A percentile compares a stretch with the other conserved stretches of the same genome.
These are phyloP conservation scores for Ailurus styani DNA, from an alignment of 2,113 vertebrate genomes.

Conservation along the genomic window DNA sequence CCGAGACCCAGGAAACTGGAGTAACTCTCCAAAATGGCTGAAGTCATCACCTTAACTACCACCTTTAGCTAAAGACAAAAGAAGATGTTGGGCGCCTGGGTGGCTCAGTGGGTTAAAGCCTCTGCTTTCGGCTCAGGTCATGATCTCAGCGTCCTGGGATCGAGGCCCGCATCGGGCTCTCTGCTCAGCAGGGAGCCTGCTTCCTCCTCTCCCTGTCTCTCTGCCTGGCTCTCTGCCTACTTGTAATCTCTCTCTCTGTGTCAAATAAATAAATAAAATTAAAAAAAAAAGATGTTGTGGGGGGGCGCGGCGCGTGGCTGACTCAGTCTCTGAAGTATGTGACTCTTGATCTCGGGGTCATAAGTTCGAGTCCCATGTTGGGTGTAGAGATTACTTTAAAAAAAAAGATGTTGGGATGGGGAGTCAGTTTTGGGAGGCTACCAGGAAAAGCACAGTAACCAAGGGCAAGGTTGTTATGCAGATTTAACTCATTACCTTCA, in stretches of 20 bases:
- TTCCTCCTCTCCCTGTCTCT: too few species aligned
- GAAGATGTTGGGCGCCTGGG: not conserved
- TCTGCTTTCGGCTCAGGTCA: too few species aligned
- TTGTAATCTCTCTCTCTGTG: too few species aligned
- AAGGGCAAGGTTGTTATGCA: not conserved
- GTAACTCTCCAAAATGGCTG: not conserved
- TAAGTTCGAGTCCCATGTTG: not conserved
- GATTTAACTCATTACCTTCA: not conserved
- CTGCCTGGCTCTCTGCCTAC: too few species aligned
- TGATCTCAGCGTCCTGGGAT: too few species aligned
- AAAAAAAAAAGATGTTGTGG: too few species aligned
- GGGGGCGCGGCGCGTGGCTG: too few species aligned
- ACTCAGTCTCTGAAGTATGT: too few species aligned
- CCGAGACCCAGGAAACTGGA: not conserved
- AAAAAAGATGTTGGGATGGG: not conserved
- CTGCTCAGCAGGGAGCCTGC: too few species aligned
- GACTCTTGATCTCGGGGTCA: not conserved
- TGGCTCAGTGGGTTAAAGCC: too few species aligned
- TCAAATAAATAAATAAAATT: too few species aligned
- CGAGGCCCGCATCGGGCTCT: too few species aligned
- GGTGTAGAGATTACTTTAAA: not conserved
- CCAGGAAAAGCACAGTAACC: not conserved
- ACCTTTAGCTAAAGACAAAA: not conserved
- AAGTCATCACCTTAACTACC: not conserved
- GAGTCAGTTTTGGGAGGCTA: not conserved